These are phyloP conservation scores for Elymnias hypermnestra DNA, from an alignment of 1,140 invertebrate genomes.

Conservation along the genomic window DNA sequence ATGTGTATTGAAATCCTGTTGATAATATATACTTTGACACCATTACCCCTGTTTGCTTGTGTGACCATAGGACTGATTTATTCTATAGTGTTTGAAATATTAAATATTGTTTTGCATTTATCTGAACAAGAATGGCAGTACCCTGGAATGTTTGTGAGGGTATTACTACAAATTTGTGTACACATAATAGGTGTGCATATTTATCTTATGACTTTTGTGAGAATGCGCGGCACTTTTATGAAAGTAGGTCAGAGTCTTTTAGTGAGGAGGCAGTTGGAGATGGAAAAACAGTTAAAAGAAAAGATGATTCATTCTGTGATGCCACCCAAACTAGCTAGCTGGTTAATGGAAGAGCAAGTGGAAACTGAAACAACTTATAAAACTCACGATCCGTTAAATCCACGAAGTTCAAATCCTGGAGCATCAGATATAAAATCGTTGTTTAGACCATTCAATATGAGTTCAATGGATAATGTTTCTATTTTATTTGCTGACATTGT, in stretches of 20 bases:
- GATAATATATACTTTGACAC: slow-evolving; percentile 94
- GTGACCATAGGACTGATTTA: slow-evolving; percentile 86
- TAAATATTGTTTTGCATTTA: slow-evolving; percentile 70
- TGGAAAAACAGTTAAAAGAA: slow-evolving; percentile 96
- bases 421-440: slow-evolving; percentile 86
- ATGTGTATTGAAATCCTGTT: slow-evolving; percentile 91
- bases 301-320: slow-evolving; percentile 99
- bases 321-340: slow-evolving; percentile 93
- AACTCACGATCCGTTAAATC: slow-evolving; percentile 57
- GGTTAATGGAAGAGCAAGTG: slow-evolving; percentile 87
- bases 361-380: slow-evolving; percentile 67
- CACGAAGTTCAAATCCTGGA: slow-evolving; percentile 75
- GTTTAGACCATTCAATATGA: slow-evolving; percentile 96
- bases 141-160: slow-evolving; percentile 81
- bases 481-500: slow-evolving; percentile 99
- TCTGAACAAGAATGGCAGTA: slow-evolving; percentile 69
- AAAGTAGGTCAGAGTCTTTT: slow-evolving; percentile 92
- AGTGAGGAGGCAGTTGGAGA: slow-evolving; percentile 90
- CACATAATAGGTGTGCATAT: slow-evolving; percentile 96
- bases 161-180: slow-evolving; percentile 90
- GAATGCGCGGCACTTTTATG: slow-evolving; percentile 96
- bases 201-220: slow-evolving; percentile 92
- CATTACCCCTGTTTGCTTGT: slow-evolving; percentile 91
- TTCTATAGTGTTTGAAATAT: slow-evolving; percentile 88
- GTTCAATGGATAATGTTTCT: slow-evolving; percentile 95